These are phyloP conservation scores for Propithecus deckenii DNA, from an alignment of 2,797 vertebrate genomes.

Conservation along the genomic window DNA sequence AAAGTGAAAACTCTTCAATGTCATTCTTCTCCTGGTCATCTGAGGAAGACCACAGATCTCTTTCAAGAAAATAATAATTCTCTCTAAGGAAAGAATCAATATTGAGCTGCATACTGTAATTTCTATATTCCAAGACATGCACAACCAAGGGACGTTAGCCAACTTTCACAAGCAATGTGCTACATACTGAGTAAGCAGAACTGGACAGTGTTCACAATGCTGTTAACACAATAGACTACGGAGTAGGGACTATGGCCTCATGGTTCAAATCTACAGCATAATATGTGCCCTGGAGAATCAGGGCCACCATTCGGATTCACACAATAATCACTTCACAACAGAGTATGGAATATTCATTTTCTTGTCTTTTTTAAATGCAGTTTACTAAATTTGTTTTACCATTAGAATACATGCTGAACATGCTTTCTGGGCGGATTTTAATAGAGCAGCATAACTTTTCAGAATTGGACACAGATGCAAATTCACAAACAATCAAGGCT, in stretches of 20 bases:
- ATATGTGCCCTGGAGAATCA: not conserved
- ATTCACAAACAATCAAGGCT: not conserved
- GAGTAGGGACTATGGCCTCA: accelerated
- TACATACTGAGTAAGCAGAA: not conserved
- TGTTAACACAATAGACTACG: accelerated
- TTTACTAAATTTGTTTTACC: not conserved
- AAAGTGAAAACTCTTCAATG: not conserved
- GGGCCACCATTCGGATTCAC: not conserved
- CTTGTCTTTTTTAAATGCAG: not conserved
- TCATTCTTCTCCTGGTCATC: not conserved
- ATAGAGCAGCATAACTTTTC: not conserved
- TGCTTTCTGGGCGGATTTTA: not conserved
- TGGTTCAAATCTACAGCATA: not conserved
- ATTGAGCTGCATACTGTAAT: not conserved
- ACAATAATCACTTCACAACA: not conserved
- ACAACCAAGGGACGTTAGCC: not conserved
- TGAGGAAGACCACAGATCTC: not conserved
- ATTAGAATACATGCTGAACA: not conserved
- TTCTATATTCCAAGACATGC: not conserved
- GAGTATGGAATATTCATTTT: not conserved
- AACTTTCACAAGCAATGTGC: not conserved
- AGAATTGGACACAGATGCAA: constrained; percentile 43
- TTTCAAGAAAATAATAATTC: not conserved
- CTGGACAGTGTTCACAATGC: not conserved
- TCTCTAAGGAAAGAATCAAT: not conserved